These are phyloP conservation scores for Octodon degus DNA, from an alignment of 2,113 vertebrate genomes.

Conservation along the genomic window DNA sequence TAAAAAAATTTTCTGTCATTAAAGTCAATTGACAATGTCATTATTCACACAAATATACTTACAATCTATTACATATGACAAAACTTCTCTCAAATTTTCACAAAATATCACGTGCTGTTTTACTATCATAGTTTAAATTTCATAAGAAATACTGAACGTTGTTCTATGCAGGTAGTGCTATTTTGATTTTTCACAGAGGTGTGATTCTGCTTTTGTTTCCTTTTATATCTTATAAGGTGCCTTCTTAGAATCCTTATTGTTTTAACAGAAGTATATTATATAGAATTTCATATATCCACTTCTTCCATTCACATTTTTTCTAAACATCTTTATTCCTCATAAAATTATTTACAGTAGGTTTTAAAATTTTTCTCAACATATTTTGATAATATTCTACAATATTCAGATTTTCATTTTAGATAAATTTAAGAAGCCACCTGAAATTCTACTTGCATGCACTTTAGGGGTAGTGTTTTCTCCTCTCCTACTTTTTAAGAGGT, in stretches of 20 bases:
- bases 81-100: not conserved
- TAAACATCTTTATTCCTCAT: not conserved
- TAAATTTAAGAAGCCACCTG: not conserved
- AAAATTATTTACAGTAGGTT: not conserved
- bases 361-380: not conserved
- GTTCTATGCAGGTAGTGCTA: not conserved
- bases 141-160: not conserved
- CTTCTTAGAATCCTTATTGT: not conserved
- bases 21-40: not conserved
- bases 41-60: not conserved
- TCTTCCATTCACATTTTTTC: not conserved
- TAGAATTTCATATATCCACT: not conserved
- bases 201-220: not conserved
- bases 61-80: not conserved
- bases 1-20: not conserved
- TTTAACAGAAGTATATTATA: not conserved
- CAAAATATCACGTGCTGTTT: not conserved
- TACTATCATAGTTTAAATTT: not conserved
- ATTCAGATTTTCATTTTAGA: not conserved
- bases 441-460: not conserved
- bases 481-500: not conserved
- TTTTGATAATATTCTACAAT: not conserved
- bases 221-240: not conserved
- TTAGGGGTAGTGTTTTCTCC: not conserved
- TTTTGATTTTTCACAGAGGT: not conserved